Conservation (phyloP, 2,888 invertebrate species). For the Clanis bilineata region DNA sequence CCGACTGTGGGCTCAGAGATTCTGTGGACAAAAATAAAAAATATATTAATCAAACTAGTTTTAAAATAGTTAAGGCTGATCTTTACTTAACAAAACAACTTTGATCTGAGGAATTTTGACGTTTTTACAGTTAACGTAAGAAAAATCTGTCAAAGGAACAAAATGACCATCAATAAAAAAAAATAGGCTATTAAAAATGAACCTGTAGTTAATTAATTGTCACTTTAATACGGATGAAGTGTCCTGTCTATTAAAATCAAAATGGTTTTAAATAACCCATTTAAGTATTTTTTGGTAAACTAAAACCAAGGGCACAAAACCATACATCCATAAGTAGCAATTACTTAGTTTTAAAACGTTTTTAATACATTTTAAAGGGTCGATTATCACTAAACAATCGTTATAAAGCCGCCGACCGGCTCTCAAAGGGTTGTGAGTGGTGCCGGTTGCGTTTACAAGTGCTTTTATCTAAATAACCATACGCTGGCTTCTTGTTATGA, state of each 20-base stretch:
- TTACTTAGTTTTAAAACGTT: slow-evolving; percentile 23
- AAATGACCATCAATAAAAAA: too few species aligned
- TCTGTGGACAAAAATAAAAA: slow-evolving; percentile 62
- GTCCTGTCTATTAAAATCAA: too few species aligned
- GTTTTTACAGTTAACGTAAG: too few species aligned
- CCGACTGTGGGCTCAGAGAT: slow-evolving; percentile 74
- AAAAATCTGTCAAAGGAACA: too few species aligned
- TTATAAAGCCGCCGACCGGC: slow-evolving; percentile 33
- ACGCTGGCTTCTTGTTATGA: slow-evolving; percentile 16
- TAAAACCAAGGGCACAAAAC: not conserved
- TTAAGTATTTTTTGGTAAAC: not conserved
- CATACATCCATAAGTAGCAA: slow-evolving; percentile 8
- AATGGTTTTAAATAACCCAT: too few species aligned
- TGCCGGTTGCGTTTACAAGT: slow-evolving; percentile 45
- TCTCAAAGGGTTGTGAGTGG: slow-evolving; percentile 68
- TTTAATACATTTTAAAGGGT: slow-evolving; percentile 39
- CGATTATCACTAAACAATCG: slow-evolving; percentile 59
- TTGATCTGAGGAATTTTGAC: too few species aligned
- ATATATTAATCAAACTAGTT: not conserved
- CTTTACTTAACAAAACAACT: too few species aligned
- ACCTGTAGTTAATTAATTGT: too few species aligned
- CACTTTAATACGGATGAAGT: too few species aligned
- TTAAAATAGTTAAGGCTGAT: too few species aligned
- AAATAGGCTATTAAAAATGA: too few species aligned
- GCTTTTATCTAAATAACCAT: slow-evolving; percentile 62